phyloP scores from a whole-genome alignment of 2,888 invertebrate genomes.

The Pheosia tremula region DNA sequence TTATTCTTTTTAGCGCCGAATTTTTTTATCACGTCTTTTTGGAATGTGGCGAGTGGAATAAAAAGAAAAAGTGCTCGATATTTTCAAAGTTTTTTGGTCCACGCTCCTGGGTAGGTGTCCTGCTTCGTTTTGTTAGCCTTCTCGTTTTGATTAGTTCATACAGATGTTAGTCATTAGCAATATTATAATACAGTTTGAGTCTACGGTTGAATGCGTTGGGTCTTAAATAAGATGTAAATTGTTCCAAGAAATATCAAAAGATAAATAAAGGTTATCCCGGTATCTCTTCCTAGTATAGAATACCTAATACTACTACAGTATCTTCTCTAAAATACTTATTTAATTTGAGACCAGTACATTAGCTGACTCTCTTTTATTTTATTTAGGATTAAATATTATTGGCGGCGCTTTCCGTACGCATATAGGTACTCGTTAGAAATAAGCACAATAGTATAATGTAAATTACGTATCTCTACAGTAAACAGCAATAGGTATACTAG shows the following conservation, averaged over 20 bases:
- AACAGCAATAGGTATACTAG: too few species aligned
- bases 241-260: neutral
- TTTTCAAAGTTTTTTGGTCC: conserved; percentile 58
- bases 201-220: conserved; percentile 7
- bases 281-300: neutral
- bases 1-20: conserved; percentile 82
- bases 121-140: conserved; percentile 61
- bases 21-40: conserved; percentile 70
- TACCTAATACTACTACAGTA: neutral
- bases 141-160: conserved; percentile 53
- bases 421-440: too few species aligned
- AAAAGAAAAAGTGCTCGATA: conserved; percentile 62
- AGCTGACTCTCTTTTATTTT: neutral
- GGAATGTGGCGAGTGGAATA: conserved; percentile 61
- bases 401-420: too few species aligned
- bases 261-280: neutral
- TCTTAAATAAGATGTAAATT: conserved; percentile 11
- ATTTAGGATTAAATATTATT: too few species aligned
- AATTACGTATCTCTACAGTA: too few species aligned
- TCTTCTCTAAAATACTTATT: neutral
- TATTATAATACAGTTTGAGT: neutral
- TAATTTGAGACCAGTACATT: too few species aligned
- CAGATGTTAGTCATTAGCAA: conserved; percentile 45
- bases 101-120: conserved; percentile 62
- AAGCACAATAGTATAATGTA: too few species aligned